These are phyloP conservation scores for Monodelphis domestica DNA, from an alignment of 2,797 vertebrate genomes.

Conservation along the genomic window DNA sequence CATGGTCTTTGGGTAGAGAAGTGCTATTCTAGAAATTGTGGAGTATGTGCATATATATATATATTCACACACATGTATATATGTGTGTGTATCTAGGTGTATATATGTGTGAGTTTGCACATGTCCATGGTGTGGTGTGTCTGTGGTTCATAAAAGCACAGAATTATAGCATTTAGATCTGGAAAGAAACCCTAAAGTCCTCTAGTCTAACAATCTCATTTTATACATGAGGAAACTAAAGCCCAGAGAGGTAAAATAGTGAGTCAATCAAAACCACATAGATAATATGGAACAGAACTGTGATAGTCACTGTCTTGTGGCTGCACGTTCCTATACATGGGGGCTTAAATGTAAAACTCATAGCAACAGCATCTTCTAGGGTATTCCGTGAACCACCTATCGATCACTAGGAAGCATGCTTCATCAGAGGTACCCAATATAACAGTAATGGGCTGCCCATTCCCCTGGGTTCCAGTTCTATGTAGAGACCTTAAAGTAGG, in stretches of 20 bases:
- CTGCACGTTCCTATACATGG: neutral
- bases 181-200: neutral
- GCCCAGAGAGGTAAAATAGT: neutral
- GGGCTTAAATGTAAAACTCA: neutral
- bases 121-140: neutral
- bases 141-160: neutral
- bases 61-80: too few species aligned
- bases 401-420: neutral
- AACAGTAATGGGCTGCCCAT: neutral
- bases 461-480: neutral
- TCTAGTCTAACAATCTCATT: neutral
- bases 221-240: neutral
- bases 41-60: fast-evolving
- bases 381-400: neutral
- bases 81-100: neutral
- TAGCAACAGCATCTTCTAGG: neutral
- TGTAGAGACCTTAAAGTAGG: neutral
- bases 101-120: too few species aligned
- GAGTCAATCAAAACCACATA: neutral
- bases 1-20: neutral
- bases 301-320: neutral
- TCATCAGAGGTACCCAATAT: neutral
- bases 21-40: neutral
- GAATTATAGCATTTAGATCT: neutral
- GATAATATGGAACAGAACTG: neutral